A percentile compares a stretch with the other conserved stretches of the same genome.
These are phyloP conservation scores for Anastrepha ludens DNA, from an alignment of 1,140 invertebrate species.

Conservation along the genomic window DNA sequence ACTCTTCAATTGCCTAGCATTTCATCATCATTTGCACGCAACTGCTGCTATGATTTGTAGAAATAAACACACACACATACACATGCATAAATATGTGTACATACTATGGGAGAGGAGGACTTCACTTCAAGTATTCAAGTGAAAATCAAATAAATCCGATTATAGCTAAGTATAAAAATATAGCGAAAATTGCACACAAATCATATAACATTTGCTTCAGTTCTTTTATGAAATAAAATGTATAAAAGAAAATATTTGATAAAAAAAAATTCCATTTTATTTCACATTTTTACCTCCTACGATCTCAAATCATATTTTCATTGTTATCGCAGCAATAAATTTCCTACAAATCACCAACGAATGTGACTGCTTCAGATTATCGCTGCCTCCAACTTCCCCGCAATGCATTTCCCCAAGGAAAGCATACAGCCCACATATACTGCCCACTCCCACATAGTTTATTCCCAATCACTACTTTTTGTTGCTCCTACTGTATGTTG, in stretches of 20 bases:
- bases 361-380: slow-evolving; percentile 36
- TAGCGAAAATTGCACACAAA: no score
- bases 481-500: background rate
- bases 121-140: no score
- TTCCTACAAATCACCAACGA: slow-evolving; percentile 18
- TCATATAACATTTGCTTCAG: no score
- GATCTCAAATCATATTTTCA: background rate
- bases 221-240: no score
- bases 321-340: slow-evolving; percentile 36
- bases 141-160: no score
- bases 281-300: background rate
- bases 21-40: background rate
- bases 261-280: no score
- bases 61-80: no score
- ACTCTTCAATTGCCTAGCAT: background rate
- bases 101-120: no score
- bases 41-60: no score
- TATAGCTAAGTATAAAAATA: no score
- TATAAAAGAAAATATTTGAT: background rate
- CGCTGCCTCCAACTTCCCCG: background rate
- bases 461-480: background rate
- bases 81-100: no score
- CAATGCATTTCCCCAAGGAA: background rate
- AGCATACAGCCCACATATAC: background rate
- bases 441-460: background rate